A percentile compares a stretch with the other conserved stretches of the same genome.
Evolutionary conservation across 2,888 invertebrate genomes (phyloP).

Genomic region (Rhopalosiphum nymphaeae): DNA sequence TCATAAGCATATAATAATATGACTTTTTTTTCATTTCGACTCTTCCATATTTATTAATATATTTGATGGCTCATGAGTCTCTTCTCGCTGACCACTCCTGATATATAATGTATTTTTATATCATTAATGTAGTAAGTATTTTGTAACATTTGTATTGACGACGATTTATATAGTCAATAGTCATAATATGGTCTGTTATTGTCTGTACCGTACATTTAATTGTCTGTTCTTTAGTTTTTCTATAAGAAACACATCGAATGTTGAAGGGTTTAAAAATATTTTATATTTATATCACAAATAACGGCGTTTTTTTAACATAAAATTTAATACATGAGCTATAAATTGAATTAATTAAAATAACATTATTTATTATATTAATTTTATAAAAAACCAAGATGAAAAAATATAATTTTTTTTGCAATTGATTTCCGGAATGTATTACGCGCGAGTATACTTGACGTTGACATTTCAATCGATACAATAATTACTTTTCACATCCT

Average conservation of each 20-base stretch:
- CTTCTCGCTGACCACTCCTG: too few species aligned
- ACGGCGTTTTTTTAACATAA: background rate
- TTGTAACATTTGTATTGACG: background rate
- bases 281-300: too few species aligned
- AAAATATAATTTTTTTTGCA: slow-evolving; percentile 1
- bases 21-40: too few species aligned
- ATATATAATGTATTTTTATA: background rate
- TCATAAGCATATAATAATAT: too few species aligned
- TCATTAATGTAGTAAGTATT: background rate
- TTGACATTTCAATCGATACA: slow-evolving; percentile 14
- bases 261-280: background rate
- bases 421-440: slow-evolving; percentile 46
- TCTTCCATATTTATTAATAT: too few species aligned
- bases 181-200: background rate
- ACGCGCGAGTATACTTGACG: background rate
- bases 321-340: background rate
- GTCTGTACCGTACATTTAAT: background rate
- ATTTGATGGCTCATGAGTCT: too few species aligned
- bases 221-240: background rate
- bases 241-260: background rate
- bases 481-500: slow-evolving; percentile 26
- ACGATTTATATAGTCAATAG: background rate
- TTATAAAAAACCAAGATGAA: background rate
- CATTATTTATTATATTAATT: background rate
- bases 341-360: slow-evolving; percentile 2